These are phyloP conservation scores for Paracanthobrama guichenoti DNA, from an alignment of 2,113 vertebrate species.

Conservation along the genomic window DNA sequence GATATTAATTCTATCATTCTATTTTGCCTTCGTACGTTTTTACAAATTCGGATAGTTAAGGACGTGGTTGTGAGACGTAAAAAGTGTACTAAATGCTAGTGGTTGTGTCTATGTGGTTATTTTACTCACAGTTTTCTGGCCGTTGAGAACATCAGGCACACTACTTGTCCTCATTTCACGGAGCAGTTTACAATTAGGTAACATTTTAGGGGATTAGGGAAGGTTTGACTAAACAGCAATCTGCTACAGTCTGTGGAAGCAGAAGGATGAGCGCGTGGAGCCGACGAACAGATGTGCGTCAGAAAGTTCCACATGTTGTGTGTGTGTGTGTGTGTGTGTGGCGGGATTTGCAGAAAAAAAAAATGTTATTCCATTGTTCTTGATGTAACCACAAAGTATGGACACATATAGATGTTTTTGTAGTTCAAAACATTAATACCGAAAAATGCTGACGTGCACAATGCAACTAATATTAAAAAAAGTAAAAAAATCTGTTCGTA, in stretches of 20 bases:
- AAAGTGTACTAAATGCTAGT: slow-evolving; percentile 1
- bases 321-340: not conserved
- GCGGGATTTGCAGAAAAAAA: not conserved
- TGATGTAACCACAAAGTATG: not conserved
- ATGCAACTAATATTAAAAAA: not conserved
- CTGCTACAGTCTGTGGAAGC: slow-evolving; percentile 59
- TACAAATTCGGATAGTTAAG: not conserved
- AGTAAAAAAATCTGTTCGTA: not conserved
- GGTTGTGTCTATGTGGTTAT: not conserved
- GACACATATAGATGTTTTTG: not conserved
- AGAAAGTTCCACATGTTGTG: slow-evolving; percentile 19
- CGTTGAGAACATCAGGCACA: slow-evolving; percentile 56
- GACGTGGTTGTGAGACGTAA: not conserved
- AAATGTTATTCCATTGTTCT: not conserved
- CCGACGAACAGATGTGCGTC: slow-evolving; percentile 20
- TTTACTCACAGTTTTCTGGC: not conserved
- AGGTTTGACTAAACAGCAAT: slow-evolving; percentile 70
- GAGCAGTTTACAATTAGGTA: slow-evolving; percentile 72
- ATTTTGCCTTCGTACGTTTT: not conserved
- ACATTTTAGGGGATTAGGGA: slow-evolving; percentile 70
- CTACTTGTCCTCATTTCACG: slow-evolving; percentile 66
- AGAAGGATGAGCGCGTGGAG: slow-evolving; percentile 38
- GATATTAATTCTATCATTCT: not conserved
- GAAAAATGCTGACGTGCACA: not conserved
- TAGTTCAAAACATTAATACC: not conserved